phyloP scores from a whole-genome alignment of 2,113 vertebrate genomes.

The Corythaeola cristata region DNA sequence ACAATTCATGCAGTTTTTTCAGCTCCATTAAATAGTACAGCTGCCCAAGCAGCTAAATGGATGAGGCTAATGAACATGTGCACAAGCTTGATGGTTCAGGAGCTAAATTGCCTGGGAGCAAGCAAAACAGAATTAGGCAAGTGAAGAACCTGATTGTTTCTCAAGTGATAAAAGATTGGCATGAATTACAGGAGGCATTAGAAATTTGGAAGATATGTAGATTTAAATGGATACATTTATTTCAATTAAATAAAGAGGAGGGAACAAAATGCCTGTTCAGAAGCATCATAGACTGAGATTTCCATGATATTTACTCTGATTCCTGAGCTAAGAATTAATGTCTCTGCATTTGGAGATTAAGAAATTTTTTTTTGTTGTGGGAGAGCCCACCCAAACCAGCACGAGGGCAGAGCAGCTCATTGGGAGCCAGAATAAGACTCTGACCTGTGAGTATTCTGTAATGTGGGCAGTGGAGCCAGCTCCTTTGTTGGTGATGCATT shows the following conservation, averaged over 20 bases:
- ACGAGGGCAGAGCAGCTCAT: background rate
- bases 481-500: accelerated
- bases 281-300: background rate
- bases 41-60: conserved; percentile 48
- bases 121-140: conserved; percentile 39
- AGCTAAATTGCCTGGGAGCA: conserved; percentile 34
- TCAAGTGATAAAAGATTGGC: conserved; percentile 51
- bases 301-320: background rate
- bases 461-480: background rate
- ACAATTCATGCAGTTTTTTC: background rate
- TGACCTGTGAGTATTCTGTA: accelerated
- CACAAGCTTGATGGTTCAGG: conserved; percentile 26
- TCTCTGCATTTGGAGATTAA: background rate
- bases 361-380: background rate
- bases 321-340: background rate
- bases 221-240: conserved; percentile 31
- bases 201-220: background rate
- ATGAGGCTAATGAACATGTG: conserved; percentile 30
- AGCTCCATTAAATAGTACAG: conserved; percentile 10
- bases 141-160: conserved; percentile 36
- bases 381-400: background rate
- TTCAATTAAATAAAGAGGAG: conserved; percentile 20
- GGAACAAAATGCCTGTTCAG: background rate
- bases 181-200: conserved; percentile 46
- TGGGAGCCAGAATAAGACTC: background rate